A percentile compares a stretch with the other conserved stretches of the same genome.
These are phyloP conservation scores for Cardiocondyla obscurior DNA, from an alignment of 1,140 invertebrate genomes.

Conservation along the genomic window DNA sequence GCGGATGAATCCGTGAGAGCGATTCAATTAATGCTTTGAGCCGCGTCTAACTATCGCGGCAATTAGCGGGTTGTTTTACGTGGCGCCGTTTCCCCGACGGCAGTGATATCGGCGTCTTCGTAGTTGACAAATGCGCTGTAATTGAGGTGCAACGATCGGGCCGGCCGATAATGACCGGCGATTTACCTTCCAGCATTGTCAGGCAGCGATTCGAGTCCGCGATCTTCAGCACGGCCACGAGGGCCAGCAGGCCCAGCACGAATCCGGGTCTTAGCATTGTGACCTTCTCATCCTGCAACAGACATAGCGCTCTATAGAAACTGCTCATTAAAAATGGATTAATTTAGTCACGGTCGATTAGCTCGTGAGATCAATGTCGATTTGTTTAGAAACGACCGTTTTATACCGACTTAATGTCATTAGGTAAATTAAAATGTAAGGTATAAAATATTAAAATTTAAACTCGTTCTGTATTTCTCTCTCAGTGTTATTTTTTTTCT, in stretches of 20 bases:
- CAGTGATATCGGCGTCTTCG: conserved; percentile 33
- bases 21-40: conserved; percentile 34
- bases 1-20: neutral
- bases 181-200: conserved; percentile 74
- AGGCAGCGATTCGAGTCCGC: conserved; percentile 73
- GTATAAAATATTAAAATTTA: neutral
- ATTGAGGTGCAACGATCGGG: conserved; percentile 16
- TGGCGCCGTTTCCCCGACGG: neutral
- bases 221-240: conserved; percentile 57
- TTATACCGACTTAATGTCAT: neutral
- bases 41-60: neutral
- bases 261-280: conserved; percentile 71
- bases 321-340: conserved; percentile 33
- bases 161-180: conserved; percentile 14
- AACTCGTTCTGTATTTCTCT: neutral
- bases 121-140: conserved; percentile 32
- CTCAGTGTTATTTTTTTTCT: neutral
- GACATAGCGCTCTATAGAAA: neutral
- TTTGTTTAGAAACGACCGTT: neutral
- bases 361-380: neutral
- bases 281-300: conserved; percentile 66
- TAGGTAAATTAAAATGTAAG: no score
- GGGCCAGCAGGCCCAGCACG: conserved; percentile 65
- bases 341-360: conserved; percentile 11
- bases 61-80: conserved; percentile 19